phyloP scores from a whole-genome alignment of 2,888 invertebrate species.

The Tetragnatha montana region DNA sequence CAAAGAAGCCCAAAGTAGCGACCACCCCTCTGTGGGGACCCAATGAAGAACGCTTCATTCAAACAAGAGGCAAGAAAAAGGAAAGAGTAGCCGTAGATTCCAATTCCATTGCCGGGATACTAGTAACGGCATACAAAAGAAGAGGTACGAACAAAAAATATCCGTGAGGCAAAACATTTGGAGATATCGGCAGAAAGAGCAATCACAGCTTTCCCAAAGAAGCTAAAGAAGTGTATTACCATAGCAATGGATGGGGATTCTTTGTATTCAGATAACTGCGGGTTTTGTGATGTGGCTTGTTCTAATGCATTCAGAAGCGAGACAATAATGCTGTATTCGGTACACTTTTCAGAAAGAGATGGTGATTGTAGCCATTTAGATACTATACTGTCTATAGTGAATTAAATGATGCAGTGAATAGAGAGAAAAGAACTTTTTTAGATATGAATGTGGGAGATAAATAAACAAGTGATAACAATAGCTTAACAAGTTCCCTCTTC shows the following conservation, averaged over 20 bases:
- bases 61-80: neutral
- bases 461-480: too few relatives aligned
- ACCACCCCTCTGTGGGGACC: neutral
- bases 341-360: neutral
- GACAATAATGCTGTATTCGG: conserved; percentile 26
- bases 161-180: conserved; percentile 4
- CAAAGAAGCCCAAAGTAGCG: neutral
- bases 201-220: conserved; percentile 1
- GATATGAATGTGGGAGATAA: too few relatives aligned
- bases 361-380: neutral
- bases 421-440: too few relatives aligned
- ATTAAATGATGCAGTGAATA: conserved; percentile 21
- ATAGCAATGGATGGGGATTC: conserved; percentile 35
- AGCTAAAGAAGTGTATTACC: conserved; percentile 33
- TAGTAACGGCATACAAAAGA: conserved; percentile 5
- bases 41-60: neutral
- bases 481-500: too few relatives aligned
- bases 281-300: neutral
- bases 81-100: neutral
- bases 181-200: conserved; percentile 33
- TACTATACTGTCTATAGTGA: neutral
- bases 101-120: conserved; percentile 3
- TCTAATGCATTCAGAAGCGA: conserved; percentile 20
- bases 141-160: neutral
- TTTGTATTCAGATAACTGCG: conserved; percentile 37